These are phyloP conservation scores for Amniataba percoides DNA, from an alignment of 2,797 vertebrate species.

Conservation along the genomic window DNA sequence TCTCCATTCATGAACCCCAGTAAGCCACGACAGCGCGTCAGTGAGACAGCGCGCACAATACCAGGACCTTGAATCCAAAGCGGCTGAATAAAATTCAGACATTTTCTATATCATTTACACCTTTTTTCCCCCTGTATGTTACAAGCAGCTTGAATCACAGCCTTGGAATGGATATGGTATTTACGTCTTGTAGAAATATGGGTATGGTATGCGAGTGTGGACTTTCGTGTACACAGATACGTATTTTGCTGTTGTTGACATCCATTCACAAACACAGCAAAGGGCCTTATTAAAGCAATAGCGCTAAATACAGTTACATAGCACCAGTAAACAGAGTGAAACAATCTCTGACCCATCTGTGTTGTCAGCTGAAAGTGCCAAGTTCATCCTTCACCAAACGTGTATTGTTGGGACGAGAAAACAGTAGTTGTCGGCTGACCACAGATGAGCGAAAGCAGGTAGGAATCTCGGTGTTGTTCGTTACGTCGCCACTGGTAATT, in stretches of 20 bases:
- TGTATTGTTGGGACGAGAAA: slow-evolving; percentile 43
- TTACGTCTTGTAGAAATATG: neutral
- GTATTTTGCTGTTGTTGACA: slow-evolving; percentile 6
- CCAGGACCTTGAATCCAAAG: neutral
- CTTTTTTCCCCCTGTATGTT: neutral
- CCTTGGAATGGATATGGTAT: slow-evolving; percentile 4
- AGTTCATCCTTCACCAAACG: slow-evolving; percentile 31
- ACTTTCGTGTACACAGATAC: neutral
- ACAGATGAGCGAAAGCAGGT: slow-evolving; percentile 46
- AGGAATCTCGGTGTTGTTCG: slow-evolving; percentile 44
- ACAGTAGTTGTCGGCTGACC: slow-evolving; percentile 60
- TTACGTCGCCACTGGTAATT: slow-evolving; percentile 57
- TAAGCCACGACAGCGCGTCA: neutral
- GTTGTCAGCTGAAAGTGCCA: slow-evolving; percentile 33
- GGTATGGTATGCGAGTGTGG: neutral
- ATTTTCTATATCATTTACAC: neutral
- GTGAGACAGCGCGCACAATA: neutral
- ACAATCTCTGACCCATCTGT: slow-evolving; percentile 37
- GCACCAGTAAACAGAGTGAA: slow-evolving; percentile 41
- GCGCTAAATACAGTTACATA: slow-evolving; percentile 10
- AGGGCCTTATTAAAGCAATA: slow-evolving; percentile 12
- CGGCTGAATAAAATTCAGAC: neutral
- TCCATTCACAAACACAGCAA: slow-evolving; percentile 25
- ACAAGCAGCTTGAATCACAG: neutral
- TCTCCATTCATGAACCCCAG: neutral